Conservation (phyloP, 1,140 invertebrate species). For the Ganaspis sp. region DNA sequence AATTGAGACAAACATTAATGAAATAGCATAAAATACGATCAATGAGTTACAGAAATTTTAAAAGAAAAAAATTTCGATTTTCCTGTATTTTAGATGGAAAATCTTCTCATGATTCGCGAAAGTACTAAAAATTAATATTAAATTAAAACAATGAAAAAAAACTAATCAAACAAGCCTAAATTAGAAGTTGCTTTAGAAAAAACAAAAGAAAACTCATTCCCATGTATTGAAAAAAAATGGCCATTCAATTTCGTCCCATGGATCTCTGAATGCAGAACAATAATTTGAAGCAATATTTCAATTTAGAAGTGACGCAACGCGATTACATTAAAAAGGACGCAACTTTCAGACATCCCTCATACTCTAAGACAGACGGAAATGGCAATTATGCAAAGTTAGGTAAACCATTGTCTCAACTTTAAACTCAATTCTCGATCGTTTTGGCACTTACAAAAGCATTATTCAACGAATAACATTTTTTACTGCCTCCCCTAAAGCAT, state of each 20-base stretch:
- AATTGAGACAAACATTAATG: no score
- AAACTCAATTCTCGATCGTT: background rate
- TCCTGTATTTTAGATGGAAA: no score
- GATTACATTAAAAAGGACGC: background rate
- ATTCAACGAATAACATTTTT: background rate
- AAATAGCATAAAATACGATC: no score
- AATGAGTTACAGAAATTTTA: no score
- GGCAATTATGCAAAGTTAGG: background rate
- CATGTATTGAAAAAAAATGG: background rate
- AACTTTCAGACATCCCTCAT: background rate
- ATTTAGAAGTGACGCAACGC: background rate
- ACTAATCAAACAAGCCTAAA: no score
- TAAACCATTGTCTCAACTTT: background rate
- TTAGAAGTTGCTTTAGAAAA: no score
- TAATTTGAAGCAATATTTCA: slow-evolving; percentile 11
- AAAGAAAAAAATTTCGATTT: no score
- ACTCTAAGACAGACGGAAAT: background rate
- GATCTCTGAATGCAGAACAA: background rate
- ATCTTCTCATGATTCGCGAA: no score
- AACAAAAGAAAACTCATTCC: no score
- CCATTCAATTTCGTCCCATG: background rate
- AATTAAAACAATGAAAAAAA: no score
- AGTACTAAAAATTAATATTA: no score
- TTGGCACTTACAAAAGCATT: background rate
- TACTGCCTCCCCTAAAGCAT: background rate